Percentiles rank a stretch among this genome's conserved stretches.
Evolutionary conservation across 1,140 invertebrate genomes (phyloP).

Genomic region (Penaeus vannamei): DNA sequence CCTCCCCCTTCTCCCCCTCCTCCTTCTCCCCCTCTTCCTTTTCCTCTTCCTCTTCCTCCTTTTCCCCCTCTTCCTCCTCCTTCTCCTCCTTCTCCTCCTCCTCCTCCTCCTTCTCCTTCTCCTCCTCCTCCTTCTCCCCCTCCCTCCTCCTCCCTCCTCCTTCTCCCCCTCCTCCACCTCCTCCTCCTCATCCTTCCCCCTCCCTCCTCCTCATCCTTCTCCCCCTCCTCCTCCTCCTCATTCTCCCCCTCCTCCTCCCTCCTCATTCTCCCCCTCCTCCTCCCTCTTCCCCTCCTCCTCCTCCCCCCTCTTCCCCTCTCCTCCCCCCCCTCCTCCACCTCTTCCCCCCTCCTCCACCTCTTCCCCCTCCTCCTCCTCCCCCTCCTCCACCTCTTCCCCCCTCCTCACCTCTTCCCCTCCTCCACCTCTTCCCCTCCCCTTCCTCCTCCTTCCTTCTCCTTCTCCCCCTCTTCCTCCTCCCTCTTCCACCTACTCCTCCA

Average conservation of each 20-base stretch:
- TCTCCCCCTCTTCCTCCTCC: too few species aligned
- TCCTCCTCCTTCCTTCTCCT: slow-evolving; percentile 4
- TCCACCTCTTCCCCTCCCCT: slow-evolving; percentile 2
- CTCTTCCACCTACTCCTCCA: background rate
- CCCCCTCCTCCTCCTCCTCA: slow-evolving; percentile 1
- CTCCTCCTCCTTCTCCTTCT: slow-evolving; percentile 10
- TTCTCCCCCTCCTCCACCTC: background rate
- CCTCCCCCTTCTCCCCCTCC: slow-evolving; percentile 8
- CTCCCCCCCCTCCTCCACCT: background rate
- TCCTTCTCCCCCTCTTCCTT: too few species aligned
- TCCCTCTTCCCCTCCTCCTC: too few species aligned
- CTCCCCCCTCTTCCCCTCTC: too few species aligned
- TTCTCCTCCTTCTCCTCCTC: too few species aligned
- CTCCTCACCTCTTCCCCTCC: background rate
- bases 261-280: too few species aligned
- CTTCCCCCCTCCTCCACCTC: background rate
- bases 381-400: background rate
- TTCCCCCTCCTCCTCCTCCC: background rate
- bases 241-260: slow-evolving; percentile 10
- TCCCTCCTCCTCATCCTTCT: slow-evolving; percentile 1
- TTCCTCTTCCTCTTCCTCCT: background rate
- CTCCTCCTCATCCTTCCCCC: slow-evolving; percentile 1
- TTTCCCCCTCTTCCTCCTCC: slow-evolving; percentile 9
- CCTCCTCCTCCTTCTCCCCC: slow-evolving; percentile 9
- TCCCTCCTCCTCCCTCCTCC: too few species aligned